Evolutionary conservation across 2,113 vertebrate genomes (phyloP), one percentile per base, ranked within the genome.

Genomic region (Upupa epops): DNA sequence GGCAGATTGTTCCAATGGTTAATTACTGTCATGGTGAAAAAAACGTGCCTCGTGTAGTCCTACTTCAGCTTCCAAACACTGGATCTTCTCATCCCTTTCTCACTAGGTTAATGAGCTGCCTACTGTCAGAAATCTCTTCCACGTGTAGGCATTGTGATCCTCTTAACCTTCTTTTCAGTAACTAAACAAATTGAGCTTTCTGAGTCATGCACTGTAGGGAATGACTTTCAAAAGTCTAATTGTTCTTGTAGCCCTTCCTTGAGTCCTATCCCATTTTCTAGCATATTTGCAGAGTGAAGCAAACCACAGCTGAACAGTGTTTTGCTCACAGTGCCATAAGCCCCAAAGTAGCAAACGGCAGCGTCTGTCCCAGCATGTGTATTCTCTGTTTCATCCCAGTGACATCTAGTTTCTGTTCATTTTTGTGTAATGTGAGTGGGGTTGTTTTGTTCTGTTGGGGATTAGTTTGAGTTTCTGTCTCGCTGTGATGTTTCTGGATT

Each of bases 101-200:
- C 56, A 51, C 81, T 92, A 96, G 96, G 95, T 96, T 96, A 96
- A 96, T 94, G 95, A 95, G 92, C 91, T 96, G 94, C 89, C 95
- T 95, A 93, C 92, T 95, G 95, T 96, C 95, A 96, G 96, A 94
- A 96, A 96, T 95, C 94, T 96, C 86, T 94, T 96, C 92, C 92
- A 82, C 81, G 21, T 96, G 94, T 93, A 94, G 92, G 89, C 95
- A 96, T 96, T 93, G 78, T 93, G 95, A 95, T 95, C 91, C 89
- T 96, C 89, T 93, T 95, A 96, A 94, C 92, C 93, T 93, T 93
- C 91, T 96, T 94, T 95, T 90, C 91, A 96, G 91, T 92, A 91
- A 93, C 84, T 92, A 95, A 95, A 92, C 95, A 96, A 96, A 93
- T 94, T 83, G 90, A 92, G 84, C 95, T 96, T 96, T 92, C 90